Conservation (phyloP, 2,113 vertebrate species). For the Poecilia latipinna region DNA sequence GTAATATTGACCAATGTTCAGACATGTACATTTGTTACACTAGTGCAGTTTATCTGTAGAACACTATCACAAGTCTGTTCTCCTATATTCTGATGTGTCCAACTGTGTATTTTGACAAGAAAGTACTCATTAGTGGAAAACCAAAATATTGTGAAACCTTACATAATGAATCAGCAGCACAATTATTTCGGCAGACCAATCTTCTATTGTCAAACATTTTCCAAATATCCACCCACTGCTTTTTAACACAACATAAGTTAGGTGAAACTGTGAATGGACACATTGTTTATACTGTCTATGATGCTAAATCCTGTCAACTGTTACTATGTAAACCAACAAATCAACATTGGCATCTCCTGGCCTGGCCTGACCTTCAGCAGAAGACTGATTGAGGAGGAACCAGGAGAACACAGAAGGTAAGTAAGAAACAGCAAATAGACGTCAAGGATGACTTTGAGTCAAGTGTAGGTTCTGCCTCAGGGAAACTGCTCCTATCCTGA, state of each 20-base stretch:
- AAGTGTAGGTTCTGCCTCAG: too few species aligned
- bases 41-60: background rate
- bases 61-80: background rate
- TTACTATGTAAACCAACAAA: background rate
- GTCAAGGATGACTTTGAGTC: too few species aligned
- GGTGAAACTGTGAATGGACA: slow-evolving; percentile 5
- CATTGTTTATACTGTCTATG: background rate
- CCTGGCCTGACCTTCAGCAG: too few species aligned
- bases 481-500: too few species aligned
- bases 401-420: too few species aligned
- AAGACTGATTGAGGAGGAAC: too few species aligned
- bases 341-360: too few species aligned
- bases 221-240: background rate
- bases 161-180: background rate
- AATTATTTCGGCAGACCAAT: background rate
- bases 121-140: background rate
- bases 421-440: too few species aligned
- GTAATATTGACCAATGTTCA: background rate
- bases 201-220: background rate
- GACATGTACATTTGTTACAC: background rate
- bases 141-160: background rate
- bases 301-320: background rate
- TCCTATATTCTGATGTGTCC: too few species aligned
- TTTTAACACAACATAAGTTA: background rate
- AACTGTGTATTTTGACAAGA: background rate